Percentiles rank a stretch among this genome's conserved stretches.
phyloP scores from a whole-genome alignment of 2,797 vertebrate species.

The Takifugu ocellatus region DNA sequence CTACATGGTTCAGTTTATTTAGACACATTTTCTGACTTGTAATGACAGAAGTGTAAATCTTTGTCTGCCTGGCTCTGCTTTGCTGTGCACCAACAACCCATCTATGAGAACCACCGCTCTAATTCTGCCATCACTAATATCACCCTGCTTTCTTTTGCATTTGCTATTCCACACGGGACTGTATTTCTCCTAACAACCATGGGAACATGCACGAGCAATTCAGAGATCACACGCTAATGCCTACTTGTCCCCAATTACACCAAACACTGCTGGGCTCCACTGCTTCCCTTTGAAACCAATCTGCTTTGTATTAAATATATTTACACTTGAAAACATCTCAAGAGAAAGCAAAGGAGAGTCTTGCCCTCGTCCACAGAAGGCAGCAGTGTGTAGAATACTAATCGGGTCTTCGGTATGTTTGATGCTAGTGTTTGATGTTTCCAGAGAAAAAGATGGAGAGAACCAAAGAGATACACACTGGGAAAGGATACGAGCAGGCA shows the following conservation, averaged over 20 bases:
- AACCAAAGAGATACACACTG: constrained; percentile 23
- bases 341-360: constrained; percentile 62
- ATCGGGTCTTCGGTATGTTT: constrained; percentile 63
- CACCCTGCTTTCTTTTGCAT: constrained; percentile 62
- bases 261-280: constrained; percentile 67
- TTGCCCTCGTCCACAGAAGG: constrained; percentile 67
- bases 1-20: constrained; percentile 35
- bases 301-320: constrained; percentile 75
- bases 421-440: constrained; percentile 74
- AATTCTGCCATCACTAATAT: constrained; percentile 64
- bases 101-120: constrained; percentile 65
- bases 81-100: constrained; percentile 39
- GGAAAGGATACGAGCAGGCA: constrained; percentile 26
- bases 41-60: constrained; percentile 61
- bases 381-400: constrained; percentile 75
- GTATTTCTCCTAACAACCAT: constrained; percentile 69
- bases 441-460: constrained; percentile 55
- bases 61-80: constrained; percentile 52
- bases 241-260: constrained; percentile 76
- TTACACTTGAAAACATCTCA: constrained; percentile 74
- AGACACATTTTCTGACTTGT: constrained; percentile 29
- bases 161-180: constrained; percentile 68
- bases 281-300: constrained; percentile 71
- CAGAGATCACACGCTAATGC: constrained; percentile 76
- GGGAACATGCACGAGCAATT: constrained; percentile 73